Percentiles rank a stretch among this genome's conserved stretches.
These are phyloP conservation scores for Hapalemur alaotrensis DNA, from an alignment of 2,797 vertebrate genomes.

Conservation along the genomic window DNA sequence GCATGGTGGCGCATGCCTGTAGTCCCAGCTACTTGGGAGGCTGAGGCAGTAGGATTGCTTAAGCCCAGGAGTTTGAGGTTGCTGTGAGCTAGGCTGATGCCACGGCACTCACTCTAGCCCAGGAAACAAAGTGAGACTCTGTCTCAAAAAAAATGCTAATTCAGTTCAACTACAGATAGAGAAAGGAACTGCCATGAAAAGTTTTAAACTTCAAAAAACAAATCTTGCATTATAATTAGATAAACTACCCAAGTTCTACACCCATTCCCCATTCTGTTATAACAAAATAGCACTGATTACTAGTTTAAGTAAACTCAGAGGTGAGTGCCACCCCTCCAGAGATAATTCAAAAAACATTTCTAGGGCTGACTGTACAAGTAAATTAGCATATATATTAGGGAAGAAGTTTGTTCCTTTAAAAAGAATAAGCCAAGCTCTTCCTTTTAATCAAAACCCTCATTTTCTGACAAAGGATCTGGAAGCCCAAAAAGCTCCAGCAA, in stretches of 20 bases:
- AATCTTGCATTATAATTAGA: neutral
- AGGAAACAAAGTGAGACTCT: no score
- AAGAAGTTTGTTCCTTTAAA: neutral
- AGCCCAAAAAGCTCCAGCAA: neutral
- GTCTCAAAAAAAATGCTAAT: neutral
- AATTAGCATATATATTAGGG: neutral
- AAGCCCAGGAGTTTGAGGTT: no score
- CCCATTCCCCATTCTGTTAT: neutral
- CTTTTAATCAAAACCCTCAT: neutral
- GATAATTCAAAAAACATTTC: neutral
- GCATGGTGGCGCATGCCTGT: no score
- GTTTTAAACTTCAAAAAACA: neutral
- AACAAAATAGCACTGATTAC: neutral
- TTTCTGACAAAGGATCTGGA: conserved; percentile 5
- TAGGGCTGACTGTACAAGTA: neutral
- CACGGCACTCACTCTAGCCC: no score
- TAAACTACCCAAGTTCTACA: neutral
- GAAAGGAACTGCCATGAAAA: neutral
- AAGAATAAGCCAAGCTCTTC: neutral
- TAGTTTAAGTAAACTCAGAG: neutral
- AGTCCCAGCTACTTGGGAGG: no score
- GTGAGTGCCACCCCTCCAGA: neutral
- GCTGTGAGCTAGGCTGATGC: no score
- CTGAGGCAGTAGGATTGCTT: no score
- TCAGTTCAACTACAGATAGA: neutral